A percentile compares a stretch with the other conserved stretches of the same genome.
Conservation (phyloP, 2,797 vertebrate genomes). For the Setipinna tenuifilis region DNA sequence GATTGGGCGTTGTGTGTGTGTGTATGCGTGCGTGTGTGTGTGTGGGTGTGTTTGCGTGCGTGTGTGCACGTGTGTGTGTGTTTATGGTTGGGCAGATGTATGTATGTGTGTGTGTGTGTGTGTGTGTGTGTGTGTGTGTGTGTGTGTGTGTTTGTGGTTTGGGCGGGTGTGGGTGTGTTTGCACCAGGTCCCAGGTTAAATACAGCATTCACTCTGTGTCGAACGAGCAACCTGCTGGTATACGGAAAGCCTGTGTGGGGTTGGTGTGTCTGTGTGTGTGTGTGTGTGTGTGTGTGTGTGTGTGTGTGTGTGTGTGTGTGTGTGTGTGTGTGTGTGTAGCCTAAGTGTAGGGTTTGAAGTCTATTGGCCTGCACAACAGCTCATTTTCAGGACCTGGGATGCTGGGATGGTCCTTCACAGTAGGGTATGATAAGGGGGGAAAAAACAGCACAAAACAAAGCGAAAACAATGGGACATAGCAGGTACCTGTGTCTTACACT, state of each 20-base stretch:
- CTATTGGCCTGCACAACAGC: background rate
- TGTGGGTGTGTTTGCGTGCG: background rate
- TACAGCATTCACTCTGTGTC: background rate
- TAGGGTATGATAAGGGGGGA: background rate
- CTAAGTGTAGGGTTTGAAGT: background rate
- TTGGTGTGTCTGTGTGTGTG: no score
- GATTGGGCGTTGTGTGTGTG: background rate
- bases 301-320: no score
- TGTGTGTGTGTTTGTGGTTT: background rate
- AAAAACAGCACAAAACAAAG: no score
- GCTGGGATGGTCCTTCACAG: background rate
- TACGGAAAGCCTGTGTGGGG: background rate
- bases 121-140: background rate
- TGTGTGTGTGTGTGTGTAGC: no score
- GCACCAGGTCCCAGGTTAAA: background rate
- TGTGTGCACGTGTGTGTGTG: background rate
- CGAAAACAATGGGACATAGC: no score
- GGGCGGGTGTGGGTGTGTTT: background rate
- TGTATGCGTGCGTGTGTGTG: background rate
- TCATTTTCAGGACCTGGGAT: background rate
- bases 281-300: no score
- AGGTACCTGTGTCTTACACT: no score
- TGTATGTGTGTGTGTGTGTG: background rate
- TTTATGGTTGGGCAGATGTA: background rate
- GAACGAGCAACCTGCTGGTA: background rate